Conservation (phyloP, 2,888 invertebrate species). For the Neoascia interrupta region DNA sequence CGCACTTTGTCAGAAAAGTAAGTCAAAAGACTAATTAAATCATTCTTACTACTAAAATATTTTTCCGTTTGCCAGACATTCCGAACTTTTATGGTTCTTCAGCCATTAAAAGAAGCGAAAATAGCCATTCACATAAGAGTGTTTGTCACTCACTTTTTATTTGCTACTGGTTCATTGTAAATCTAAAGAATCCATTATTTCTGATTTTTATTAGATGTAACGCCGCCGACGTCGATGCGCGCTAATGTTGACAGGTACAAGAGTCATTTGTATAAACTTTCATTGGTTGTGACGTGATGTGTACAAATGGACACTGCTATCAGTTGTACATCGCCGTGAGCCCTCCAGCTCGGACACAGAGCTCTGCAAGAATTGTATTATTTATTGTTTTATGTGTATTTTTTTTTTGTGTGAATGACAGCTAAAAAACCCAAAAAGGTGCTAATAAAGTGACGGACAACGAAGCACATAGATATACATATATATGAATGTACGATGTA, state of each 20-base stretch:
- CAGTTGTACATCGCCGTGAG: conserved; percentile 37
- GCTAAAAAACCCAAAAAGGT: conserved; percentile 67
- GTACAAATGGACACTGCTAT: conserved; percentile 56
- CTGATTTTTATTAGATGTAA: conserved; percentile 61
- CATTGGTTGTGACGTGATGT: conserved; percentile 45
- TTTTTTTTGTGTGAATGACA: conserved; percentile 57
- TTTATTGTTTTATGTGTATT: conserved; percentile 36
- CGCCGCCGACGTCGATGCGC: conserved; percentile 29
- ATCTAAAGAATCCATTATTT: conserved; percentile 55
- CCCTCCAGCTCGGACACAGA: conserved; percentile 9
- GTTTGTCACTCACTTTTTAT: conserved; percentile 45
- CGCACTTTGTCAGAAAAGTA: too few species aligned
- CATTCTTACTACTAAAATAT: conserved; percentile 2
- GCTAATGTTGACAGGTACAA: conserved; percentile 55
- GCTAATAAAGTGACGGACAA: conserved; percentile 65
- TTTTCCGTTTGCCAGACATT: background rate
- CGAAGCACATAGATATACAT: too few species aligned
- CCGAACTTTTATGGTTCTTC: conserved; percentile 6
- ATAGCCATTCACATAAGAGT: conserved; percentile 24
- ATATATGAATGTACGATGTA: too few species aligned
- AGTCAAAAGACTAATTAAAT: background rate
- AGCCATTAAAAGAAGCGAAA: conserved; percentile 15
- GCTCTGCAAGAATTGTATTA: conserved; percentile 21
- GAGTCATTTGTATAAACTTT: conserved; percentile 60
- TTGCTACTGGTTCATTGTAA: conserved; percentile 58